Base-by-base conservation (phyloP, 2,888 invertebrate species). In the Fragum whitleyi region DNA sequence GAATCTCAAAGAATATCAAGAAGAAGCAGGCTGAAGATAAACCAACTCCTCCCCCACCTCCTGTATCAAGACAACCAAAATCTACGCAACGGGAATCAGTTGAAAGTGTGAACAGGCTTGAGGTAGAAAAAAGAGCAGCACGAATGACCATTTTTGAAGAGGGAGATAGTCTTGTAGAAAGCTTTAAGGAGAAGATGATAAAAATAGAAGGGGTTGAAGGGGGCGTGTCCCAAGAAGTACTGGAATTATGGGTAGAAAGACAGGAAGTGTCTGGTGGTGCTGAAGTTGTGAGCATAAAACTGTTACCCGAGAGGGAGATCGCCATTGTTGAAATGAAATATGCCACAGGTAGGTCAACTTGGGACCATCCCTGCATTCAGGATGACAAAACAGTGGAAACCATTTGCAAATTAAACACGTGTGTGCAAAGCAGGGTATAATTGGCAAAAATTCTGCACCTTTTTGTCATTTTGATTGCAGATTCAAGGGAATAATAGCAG, bases 241-340 rank as follows among this genome's bases (percentile, higher is more conserved):
- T 70, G 3, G 55, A 70, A 36, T 55, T 70, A 53, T 70, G 53
- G 19, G 29, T 70, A 29, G 70, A 70, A 23, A 55, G 32, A 2
- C 6, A 14, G 36, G 36, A 70, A 32, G 32, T 53, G 14, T 75
- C 75, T 3, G 72, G 47, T 5, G 42, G 61, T 9, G 72, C 23
- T 16, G 72, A 72, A 28, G 36, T 42, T 14, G n/a, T 16, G 0
- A 28, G 14, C 28, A 32, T 59, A 14, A 36, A 59, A 14, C 11
- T 61, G 16, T 47, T 39, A 16, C 28, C 59, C 0, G 72, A 72
- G 9, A 62, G 42, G 42, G 29, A 57, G 21, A 39, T 23, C 1
- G 72, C 72, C 19, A 59, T 72, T 42, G 36, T 72, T 9, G 61
- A 61, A 26, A 36, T 72, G 42, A 28, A 39, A 61, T 42, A 62